Evolutionary conservation across 2,113 vertebrate genomes (phyloP).

Genomic region (Odontophorus gujanensis): DNA sequence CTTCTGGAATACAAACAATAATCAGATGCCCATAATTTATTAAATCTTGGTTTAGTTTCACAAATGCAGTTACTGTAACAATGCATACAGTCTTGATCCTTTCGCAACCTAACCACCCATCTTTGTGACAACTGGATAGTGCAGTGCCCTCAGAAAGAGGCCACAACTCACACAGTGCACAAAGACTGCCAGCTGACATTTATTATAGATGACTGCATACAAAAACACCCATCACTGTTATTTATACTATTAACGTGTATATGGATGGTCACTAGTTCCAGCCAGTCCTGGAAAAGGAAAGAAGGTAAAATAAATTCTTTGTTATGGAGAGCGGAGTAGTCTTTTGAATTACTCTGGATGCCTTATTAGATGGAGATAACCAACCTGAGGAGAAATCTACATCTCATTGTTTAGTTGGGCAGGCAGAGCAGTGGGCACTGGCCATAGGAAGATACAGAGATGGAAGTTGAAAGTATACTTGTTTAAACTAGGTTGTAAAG

Average conservation of each 20-base stretch:
- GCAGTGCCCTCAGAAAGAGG: neutral
- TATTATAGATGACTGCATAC: neutral
- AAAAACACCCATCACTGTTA: neutral
- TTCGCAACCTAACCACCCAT: slow-evolving; percentile 26
- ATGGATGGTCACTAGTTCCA: neutral
- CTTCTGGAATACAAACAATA: slow-evolving; percentile 30
- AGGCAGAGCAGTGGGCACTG: neutral
- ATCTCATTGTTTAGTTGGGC: neutral
- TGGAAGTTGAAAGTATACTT: neutral
- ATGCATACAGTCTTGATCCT: slow-evolving; percentile 30
- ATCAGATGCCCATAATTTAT: slow-evolving; percentile 40
- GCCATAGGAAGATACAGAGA: neutral
- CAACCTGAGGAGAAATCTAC: neutral
- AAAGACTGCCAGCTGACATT: slow-evolving; percentile 3
- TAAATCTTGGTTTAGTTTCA: slow-evolving; percentile 47
- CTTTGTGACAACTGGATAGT: neutral
- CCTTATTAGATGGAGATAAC: neutral
- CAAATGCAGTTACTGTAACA: slow-evolving; percentile 46
- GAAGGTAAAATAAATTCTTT: neutral
- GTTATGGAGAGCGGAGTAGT: neutral
- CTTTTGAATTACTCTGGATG: neutral
- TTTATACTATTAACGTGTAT: neutral
- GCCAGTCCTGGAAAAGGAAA: neutral
- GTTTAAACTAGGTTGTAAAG: neutral
- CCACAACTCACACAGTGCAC: neutral